These are phyloP conservation scores for Melanostoma scalare DNA, from an alignment of 2,888 invertebrate species.

Conservation along the genomic window DNA sequence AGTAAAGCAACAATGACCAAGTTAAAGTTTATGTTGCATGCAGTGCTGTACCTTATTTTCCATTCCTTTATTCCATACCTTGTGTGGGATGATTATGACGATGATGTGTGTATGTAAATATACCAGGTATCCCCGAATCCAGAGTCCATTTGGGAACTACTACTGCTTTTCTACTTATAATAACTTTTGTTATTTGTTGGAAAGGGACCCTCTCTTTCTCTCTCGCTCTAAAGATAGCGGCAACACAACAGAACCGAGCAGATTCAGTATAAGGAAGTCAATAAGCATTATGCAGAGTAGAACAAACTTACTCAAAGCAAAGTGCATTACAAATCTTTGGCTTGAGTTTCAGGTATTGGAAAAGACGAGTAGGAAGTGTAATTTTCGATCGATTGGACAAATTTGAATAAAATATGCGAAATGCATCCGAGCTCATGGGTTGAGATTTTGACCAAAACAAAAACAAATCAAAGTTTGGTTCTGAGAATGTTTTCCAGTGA, in stretches of 20 bases:
- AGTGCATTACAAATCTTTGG: conserved; percentile 6
- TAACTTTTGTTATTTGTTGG: conserved; percentile 68
- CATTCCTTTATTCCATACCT: not conserved
- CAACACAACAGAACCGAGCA: not conserved
- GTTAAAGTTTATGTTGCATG: conserved; percentile 1
- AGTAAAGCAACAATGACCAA: conserved; percentile 49
- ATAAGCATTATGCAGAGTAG: conserved; percentile 69
- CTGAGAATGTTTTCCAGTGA: too few species aligned
- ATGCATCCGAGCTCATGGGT: conserved; percentile 45
- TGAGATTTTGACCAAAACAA: conserved; percentile 49
- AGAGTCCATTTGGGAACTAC: conserved; percentile 24
- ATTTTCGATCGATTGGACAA: conserved; percentile 72
- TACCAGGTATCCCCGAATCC: not conserved
- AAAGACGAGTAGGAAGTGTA: conserved; percentile 59
- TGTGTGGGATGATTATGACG: conserved; percentile 57
- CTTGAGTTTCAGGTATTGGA: conserved; percentile 5
- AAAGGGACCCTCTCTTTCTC: conserved; percentile 28
- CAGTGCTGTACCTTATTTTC: not conserved
- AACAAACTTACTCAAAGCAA: conserved; percentile 1
- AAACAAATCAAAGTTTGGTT: not conserved
- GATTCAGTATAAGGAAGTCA: conserved; percentile 48
- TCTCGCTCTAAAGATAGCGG: not conserved
- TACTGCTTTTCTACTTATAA: conserved; percentile 55
- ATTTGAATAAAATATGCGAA: conserved; percentile 72
- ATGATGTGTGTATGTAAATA: conserved; percentile 19